A percentile compares a stretch with the other conserved stretches of the same genome.
Evolutionary conservation across 2,113 vertebrate genomes (phyloP).

Genomic region (Poeciliopsis prolifica): DNA sequence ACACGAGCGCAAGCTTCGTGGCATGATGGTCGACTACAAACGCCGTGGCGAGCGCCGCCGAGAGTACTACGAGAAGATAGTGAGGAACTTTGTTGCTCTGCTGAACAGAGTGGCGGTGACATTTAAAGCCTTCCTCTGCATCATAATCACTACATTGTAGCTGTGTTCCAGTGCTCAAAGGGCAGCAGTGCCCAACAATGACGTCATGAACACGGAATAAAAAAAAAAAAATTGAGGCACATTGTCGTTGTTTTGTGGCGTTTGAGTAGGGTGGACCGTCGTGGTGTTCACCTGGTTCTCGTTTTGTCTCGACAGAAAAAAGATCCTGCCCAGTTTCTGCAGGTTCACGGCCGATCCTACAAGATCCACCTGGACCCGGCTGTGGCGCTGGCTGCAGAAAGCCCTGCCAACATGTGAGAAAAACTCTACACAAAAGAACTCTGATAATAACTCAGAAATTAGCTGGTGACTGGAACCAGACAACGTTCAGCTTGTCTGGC

Average conservation of each 20-base stretch:
- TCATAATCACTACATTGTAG: too few relatives aligned
- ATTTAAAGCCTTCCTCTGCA: too few relatives aligned
- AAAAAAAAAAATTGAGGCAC: not conserved
- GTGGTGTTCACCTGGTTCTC: not conserved
- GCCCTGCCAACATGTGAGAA: constrained; percentile 93
- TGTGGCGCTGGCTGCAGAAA: constrained; percentile 92
- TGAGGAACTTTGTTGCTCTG: constrained; percentile 67
- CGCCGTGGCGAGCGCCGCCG: constrained; percentile 90
- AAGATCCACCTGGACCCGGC: constrained; percentile 95
- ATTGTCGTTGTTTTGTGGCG: not conserved
- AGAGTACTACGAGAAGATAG: constrained; percentile 96
- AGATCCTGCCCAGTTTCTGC: constrained; percentile 95
- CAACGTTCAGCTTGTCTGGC: not conserved
- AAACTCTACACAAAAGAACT: not conserved
- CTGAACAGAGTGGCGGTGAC: too few relatives aligned
- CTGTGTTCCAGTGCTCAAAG: not conserved
- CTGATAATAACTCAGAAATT: not conserved
- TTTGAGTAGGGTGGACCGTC: not conserved
- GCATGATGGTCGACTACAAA: constrained; percentile 98
- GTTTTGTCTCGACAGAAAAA: constrained; percentile 84
- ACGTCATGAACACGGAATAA: not conserved
- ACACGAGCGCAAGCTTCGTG: constrained; percentile 94
- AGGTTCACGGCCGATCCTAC: constrained; percentile 93
- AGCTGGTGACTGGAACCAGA: not conserved
- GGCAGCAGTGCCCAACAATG: not conserved